phyloP scores from a whole-genome alignment of 2,113 vertebrate genomes.

The Gadus macrocephalus region DNA sequence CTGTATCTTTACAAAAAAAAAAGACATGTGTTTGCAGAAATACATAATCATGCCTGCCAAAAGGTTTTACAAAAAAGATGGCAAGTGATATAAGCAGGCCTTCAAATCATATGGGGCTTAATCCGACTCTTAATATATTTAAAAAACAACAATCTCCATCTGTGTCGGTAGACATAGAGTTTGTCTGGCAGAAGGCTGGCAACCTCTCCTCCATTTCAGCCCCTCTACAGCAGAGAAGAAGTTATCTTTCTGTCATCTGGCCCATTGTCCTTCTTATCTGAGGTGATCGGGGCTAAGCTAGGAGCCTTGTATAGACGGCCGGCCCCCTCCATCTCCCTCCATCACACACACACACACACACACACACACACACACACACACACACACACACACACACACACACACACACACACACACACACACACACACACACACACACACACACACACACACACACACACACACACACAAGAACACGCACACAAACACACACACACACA shows the following conservation, averaged over 20 bases:
- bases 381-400: too few relatives aligned
- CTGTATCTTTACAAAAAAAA: neutral
- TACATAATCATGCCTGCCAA: neutral
- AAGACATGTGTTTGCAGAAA: neutral
- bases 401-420: neutral
- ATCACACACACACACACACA: conserved; percentile 15
- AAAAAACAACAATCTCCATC: too few relatives aligned
- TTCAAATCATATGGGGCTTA: too few relatives aligned
- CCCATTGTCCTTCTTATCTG: conserved; percentile 63
- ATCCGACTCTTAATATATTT: too few relatives aligned
- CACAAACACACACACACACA: too few relatives aligned
- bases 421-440: conserved; percentile 14
- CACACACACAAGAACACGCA: too few relatives aligned
- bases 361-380: neutral
- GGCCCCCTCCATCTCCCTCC: conserved; percentile 17
- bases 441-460: too few relatives aligned
- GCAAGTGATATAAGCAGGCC: neutral
- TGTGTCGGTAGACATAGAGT: too few relatives aligned
- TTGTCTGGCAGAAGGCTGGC: conserved; percentile 39
- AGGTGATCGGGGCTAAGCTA: conserved; percentile 49
- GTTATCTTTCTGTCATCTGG: conserved; percentile 68
- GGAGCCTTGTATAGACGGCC: conserved; percentile 2
- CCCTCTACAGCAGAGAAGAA: conserved; percentile 38
- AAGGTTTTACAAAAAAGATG: conserved; percentile 16
- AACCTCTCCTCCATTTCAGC: conserved; percentile 24